A percentile compares a stretch with the other conserved stretches of the same genome.
Evolutionary conservation across 2,797 vertebrate species (phyloP).

Genomic region (Cygnus olor): DNA sequence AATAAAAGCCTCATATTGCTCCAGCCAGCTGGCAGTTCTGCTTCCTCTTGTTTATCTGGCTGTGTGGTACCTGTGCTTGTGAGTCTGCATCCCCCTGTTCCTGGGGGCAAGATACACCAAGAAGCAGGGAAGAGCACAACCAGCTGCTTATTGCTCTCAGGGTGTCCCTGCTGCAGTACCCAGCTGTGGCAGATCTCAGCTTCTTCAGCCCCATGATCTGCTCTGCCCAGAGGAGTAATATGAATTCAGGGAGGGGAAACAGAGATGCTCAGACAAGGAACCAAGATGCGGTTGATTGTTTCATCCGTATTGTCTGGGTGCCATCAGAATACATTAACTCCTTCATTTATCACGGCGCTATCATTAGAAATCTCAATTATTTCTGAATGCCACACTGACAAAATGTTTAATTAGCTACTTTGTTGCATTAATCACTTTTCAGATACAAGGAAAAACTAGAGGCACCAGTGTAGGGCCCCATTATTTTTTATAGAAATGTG

Average conservation of each 20-base stretch:
- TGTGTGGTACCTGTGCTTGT: neutral
- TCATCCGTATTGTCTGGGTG: neutral
- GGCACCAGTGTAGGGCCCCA: neutral
- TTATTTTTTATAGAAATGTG: slow-evolving; percentile 46
- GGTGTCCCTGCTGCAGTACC: neutral
- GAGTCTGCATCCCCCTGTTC: neutral
- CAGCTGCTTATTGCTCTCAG: neutral
- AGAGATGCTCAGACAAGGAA: neutral
- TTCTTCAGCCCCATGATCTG: neutral
- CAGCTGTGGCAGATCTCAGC: neutral
- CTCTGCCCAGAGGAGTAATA: neutral
- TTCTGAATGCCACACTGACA: slow-evolving; percentile 57
- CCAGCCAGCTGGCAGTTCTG: neutral
- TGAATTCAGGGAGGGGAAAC: neutral
- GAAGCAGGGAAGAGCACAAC: neutral
- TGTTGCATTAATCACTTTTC: slow-evolving; percentile 53
- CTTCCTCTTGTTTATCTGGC: neutral
- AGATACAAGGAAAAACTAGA: slow-evolving; percentile 15
- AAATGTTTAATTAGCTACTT: slow-evolving; percentile 69
- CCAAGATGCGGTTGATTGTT: neutral
- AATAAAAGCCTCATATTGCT: neutral
- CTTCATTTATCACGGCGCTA: slow-evolving; percentile 66
- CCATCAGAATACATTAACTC: slow-evolving; percentile 60
- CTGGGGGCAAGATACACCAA: fast-evolving
- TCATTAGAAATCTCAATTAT: slow-evolving; percentile 73